Evolutionary conservation across 2,888 invertebrate species (phyloP), one percentile per base, ranked within the genome.

Genomic region (Neoascia interrupta): DNA sequence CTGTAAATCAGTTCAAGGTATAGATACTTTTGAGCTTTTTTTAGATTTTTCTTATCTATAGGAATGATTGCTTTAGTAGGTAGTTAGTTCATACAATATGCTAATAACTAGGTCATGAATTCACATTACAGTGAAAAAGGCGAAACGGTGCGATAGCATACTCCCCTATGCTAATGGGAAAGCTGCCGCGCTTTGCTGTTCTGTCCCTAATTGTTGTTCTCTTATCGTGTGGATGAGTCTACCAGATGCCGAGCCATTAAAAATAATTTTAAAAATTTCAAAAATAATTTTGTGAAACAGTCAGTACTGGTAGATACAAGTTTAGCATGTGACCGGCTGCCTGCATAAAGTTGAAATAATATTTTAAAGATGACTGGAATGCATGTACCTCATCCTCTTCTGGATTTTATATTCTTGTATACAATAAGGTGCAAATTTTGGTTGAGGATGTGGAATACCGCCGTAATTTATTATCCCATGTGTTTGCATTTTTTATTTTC

Each of bases 201-300:
- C 37, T 47, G 28, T 34, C 49, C 41, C 56, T 68, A 63, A 75
- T 75, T 75, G 23, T 41, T 39, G 15, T 58, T 68, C 47, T 41
- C 18, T 47, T 60, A 74, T 31, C 70, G 47, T 39, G 16, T 5
- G 45, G 19, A 26, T 28, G 28, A 36, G 31, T 39, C 41, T 13
- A 41, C n/a, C 60, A 63, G 69, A 43, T 58, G 51, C 28, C 11
- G 1, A 5, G 19, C n/a, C 10, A 58, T 26, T 10, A 36, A 41
- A 15, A 5, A 37, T 39, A 58, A 37, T 58, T 10, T 10, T 6
- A 16, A 15, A 26, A 26, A 49, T 66, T 15, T n/a, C n/a, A 45
- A 66, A 66, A 43, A 45, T 37, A 54, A 66, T 54, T 54, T 31
- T 39, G 53, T 51, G 15, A 41, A 26, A 10, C n/a, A n/a, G n/a